These are phyloP conservation scores for Conops quadrifasciatus DNA, from an alignment of 2,888 invertebrate genomes.

Conservation along the genomic window DNA sequence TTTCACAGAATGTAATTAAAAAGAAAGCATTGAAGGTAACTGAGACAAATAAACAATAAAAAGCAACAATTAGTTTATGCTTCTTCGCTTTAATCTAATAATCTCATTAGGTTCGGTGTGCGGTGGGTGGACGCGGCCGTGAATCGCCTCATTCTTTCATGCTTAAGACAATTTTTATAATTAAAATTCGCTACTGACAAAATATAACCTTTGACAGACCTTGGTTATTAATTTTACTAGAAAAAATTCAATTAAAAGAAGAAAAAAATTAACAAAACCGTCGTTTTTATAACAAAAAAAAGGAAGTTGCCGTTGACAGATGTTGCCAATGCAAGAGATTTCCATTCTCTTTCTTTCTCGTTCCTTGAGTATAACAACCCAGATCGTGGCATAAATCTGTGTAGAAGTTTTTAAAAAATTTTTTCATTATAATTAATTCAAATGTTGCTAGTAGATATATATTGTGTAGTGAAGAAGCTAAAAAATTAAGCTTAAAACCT, in stretches of 20 bases:
- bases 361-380: no score
- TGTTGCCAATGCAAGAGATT: not conserved
- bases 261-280: conserved; percentile 18
- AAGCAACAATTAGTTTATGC: conserved; percentile 28
- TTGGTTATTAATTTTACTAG: conserved; percentile 32
- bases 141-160: conserved; percentile 27
- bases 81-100: not conserved
- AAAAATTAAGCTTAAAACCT: no score
- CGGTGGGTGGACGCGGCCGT: conserved; percentile 6
- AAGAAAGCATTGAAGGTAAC: conserved; percentile 22
- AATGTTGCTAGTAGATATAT: no score
- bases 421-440: no score
- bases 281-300: conserved; percentile 18
- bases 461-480: no score
- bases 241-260: conserved; percentile 26
- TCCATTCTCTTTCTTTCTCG: no score
- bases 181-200: conserved; percentile 19
- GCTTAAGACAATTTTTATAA: conserved; percentile 25
- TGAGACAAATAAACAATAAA: conserved; percentile 29
- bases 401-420: no score
- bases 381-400: no score
- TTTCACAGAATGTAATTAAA: conserved; percentile 22
- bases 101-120: not conserved
- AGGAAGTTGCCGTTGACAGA: conserved; percentile 17
- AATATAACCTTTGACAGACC: conserved; percentile 30